Conservation (phyloP, 2,113 vertebrate species). For the Tetrax tetrax region DNA sequence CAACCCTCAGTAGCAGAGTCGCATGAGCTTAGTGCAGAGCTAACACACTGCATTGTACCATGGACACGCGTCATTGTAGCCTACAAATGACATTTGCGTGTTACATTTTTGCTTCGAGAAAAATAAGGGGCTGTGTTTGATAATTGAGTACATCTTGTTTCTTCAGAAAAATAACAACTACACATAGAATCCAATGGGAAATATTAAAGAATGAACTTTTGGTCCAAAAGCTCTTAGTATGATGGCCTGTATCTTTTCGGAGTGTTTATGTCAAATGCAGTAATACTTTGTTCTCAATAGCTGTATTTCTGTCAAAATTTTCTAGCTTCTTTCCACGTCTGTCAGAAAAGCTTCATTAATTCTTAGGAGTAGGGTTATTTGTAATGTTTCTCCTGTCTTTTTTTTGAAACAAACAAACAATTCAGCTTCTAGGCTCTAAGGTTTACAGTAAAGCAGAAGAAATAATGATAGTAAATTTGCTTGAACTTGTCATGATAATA, state of each 20-base stretch:
- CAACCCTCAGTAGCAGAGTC: neutral
- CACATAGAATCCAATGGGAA: neutral
- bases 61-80: neutral
- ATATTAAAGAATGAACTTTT: neutral
- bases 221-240: neutral
- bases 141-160: neutral
- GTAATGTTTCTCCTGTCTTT: neutral
- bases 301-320: neutral
- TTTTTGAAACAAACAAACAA: neutral
- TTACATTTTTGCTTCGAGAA: neutral
- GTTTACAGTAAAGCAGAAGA: neutral
- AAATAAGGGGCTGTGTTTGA: neutral
- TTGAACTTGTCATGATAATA: neutral
- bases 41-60: neutral
- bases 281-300: neutral
- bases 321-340: neutral
- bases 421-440: neutral
- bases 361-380: neutral
- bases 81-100: neutral
- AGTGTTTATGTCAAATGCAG: neutral
- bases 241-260: neutral
- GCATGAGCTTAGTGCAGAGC: neutral
- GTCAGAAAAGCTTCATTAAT: neutral
- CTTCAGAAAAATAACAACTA: neutral
- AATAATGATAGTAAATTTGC: neutral